These are phyloP conservation scores for Lepus europaeus DNA, from an alignment of 2,113 vertebrate genomes.

Conservation along the genomic window DNA sequence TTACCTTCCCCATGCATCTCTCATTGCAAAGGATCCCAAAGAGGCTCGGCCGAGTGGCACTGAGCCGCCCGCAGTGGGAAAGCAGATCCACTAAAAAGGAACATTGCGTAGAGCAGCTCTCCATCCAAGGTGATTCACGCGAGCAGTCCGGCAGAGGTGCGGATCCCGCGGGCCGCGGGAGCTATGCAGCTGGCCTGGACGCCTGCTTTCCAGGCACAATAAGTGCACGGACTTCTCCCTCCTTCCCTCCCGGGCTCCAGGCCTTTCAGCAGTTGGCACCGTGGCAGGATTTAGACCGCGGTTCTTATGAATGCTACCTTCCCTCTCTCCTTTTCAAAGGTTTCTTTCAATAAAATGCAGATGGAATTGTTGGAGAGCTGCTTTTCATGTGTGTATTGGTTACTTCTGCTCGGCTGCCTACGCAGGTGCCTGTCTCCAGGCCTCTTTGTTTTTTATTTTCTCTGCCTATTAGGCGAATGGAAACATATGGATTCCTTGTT, in stretches of 20 bases:
- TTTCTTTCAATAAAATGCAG: slow-evolving; percentile 73
- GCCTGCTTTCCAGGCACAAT: slow-evolving; percentile 50
- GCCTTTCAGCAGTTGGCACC: slow-evolving; percentile 71
- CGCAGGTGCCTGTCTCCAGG: slow-evolving; percentile 57
- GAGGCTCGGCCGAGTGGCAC: not conserved
- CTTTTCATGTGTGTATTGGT: slow-evolving; percentile 72
- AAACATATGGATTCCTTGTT: slow-evolving; percentile 67
- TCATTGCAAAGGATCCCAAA: not conserved
- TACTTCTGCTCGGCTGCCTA: slow-evolving; percentile 58
- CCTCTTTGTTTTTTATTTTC: slow-evolving; percentile 68
- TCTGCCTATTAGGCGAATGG: slow-evolving; percentile 73
- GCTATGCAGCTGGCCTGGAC: slow-evolving; percentile 27
- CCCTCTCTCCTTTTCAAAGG: slow-evolving; percentile 72
- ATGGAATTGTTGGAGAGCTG: slow-evolving; percentile 68
- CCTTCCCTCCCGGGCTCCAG: slow-evolving; percentile 43
- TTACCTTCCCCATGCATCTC: not conserved
- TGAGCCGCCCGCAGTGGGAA: not conserved
- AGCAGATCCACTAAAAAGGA: slow-evolving; percentile 16
- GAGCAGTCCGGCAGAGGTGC: slow-evolving; percentile 58
- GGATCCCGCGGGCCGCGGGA: slow-evolving; percentile 38
- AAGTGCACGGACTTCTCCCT: slow-evolving; percentile 49
- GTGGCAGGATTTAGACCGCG: slow-evolving; percentile 60
- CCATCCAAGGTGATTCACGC: not conserved
- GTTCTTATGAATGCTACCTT: slow-evolving; percentile 69
- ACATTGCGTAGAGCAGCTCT: slow-evolving; percentile 60